Base-by-base conservation (phyloP, 1,140 invertebrate species). In the Akabosia matsudoensis region DNA sequence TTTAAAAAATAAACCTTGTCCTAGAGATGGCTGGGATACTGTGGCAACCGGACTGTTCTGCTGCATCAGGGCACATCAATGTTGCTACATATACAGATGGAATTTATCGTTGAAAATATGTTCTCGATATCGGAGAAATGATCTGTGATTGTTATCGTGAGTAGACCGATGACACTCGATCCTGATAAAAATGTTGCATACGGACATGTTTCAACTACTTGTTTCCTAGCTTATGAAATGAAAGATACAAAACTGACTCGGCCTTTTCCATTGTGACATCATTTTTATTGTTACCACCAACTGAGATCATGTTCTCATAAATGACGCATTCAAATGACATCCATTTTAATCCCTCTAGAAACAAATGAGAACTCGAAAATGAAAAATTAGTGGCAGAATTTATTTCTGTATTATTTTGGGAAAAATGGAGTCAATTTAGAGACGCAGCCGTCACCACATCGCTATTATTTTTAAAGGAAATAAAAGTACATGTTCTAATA, bases 351-450 rank as follows among this genome's bases (percentile, higher is more conserved):
- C n/a, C n/a, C n/a, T n/a, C 45, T 13, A n/a, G 10, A n/a, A 51
- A 51, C 10, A n/a, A n/a, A 51, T 10, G 10, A 51, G 24, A 14
- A n/a, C 24, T n/a, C 54, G 3, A 7, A 61, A 61, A 61, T 61
- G 54, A 61, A 16, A 22, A 61, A 61, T 61, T 61, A 61, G 54
- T 22, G 14, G 24, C 24, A 7, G 24, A 7, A 61, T 61, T 61
- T 22, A 61, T 61, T 61, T 61, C 24, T 14, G 3, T 14, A 13
- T n/a, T 61, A 10, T 61, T 61, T 61, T 61, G 54, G 14, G 24
- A 61, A 61, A 61, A 14, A 61, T 7, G 14, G 54, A 61, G 14
- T 61, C 54, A 61, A 61, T 61, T 61, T 24, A 61, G 54, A 51
- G 45, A n/a, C n/a, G n/a, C n/a, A n/a, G n/a, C n/a, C n/a, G n/a